Evolutionary conservation across 2,797 vertebrate species (phyloP), one percentile per base, ranked within the genome.

Genomic region (Oreochromis grahami): DNA sequence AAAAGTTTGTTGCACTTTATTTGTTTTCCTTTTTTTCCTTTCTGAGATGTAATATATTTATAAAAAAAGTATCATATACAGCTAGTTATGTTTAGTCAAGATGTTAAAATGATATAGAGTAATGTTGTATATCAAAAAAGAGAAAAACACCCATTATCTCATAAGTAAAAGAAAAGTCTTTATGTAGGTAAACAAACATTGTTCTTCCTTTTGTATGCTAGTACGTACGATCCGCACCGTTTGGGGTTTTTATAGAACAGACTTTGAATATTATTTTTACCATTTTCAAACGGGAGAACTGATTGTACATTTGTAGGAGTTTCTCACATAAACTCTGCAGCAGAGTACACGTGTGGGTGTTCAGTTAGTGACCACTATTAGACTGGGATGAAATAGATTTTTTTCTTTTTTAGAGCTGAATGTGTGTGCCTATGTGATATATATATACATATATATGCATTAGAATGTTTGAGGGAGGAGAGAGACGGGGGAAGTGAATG

Each of bases 141-240:
- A 80, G 81, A 79, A 63, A 83, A 12, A 82, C 26, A 78, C 52
- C 55, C 85, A 89, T 91, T 82, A 90, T 86, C 81, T 88, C 70
- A 90, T 29, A 43, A 91, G 86, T 90, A 56, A 89, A 87, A 87
- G 68, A 88, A 78, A 89, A 92, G 70, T 80, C 77, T 89, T 84
- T 83, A 86, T 78, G 84, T 92, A 87, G 80, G 83, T 86, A 78
- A 89, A 88, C 41, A 81, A 85, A 90, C 58, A 52, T 90, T 88
- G 92, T 94, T 96, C 94, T 94, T 95, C 95, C 94, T 94, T 95
- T 95, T 95, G 34, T 95, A 95, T 92, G 89, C 89, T 93, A 65
- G 88, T 93, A 85, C 45, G 76, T 91, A 86, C 53, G 58, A 84
- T 84, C 80, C 70, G 38, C 86, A 89, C 65, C 83, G 8, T 88